Base-by-base conservation (phyloP, 2,797 vertebrate genomes). In the Paguma larvata region DNA sequence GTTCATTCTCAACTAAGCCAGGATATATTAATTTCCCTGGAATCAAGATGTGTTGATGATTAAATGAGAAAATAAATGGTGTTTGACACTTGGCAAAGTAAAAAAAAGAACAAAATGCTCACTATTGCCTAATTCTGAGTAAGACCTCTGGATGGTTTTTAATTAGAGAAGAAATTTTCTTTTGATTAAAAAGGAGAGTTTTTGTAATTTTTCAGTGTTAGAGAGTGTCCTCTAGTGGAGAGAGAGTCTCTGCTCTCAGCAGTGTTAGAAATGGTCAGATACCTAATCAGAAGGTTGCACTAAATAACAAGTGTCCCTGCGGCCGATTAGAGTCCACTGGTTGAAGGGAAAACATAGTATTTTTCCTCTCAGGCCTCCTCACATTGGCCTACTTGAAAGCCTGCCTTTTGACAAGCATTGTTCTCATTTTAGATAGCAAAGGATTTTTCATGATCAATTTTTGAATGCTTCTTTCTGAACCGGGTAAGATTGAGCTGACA, bases 171-270 rank as follows among this genome's bases (percentile, higher is more conserved):
- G 82, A 96, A 89, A 95, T 84, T 97, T 96, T 79, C 23, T 96
- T 97, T 95, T 97, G 92, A 98, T 97, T 97, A 85, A 96, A 96
- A 96, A 91, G 44, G 27, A 41, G 2, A 59, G 27, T 84, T 59
- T 10, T 87, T 48, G 93, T 75, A 5, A 10, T 21, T 75, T 72
- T 38, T 96, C 97, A 82, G 0, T 85, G 98, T 97, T 95, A 88
- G 82, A 98, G 95, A 98, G 86, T 98, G 98, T 98, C 98, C 98
- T 98, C 98, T 99, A 95, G 98, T 98, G 98, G 98, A 93, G 14
- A 18, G 14, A 75, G 51, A 95, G 30, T 1, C 13, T 93, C 65
- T 90, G 67, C 84, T 75, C 91, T 89, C 98, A 97, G 32, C 27
- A 80, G 27, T 79, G 97, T 98, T 56, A 85, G 56, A 98, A 90